Evolutionary conservation across 1,140 invertebrate genomes (phyloP).

Genomic region (Aphelenchoides besseyi): DNA sequence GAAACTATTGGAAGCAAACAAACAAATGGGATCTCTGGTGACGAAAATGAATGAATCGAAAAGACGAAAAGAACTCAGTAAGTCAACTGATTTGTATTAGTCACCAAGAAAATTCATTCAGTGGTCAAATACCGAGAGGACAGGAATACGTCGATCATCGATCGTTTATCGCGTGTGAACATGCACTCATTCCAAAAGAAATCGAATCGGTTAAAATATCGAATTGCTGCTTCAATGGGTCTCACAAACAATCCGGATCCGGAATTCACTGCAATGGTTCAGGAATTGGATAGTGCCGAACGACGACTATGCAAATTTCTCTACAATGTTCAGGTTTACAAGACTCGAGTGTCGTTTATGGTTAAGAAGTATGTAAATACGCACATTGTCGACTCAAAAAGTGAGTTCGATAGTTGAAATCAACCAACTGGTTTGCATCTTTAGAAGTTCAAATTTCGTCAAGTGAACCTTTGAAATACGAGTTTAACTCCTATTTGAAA

Average conservation of each 20-base stretch:
- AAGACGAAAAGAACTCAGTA: conserved; percentile 53
- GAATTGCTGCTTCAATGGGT: conserved; percentile 40
- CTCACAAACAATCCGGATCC: conserved; percentile 36
- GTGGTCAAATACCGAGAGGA: conserved; percentile 35
- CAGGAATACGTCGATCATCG: conserved; percentile 34
- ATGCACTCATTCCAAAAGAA: conserved; percentile 53
- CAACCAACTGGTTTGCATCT: not conserved
- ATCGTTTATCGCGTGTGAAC: conserved; percentile 38
- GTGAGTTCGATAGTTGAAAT: not conserved
- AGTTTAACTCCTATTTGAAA: conserved; percentile 19
- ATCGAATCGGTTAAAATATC: conserved; percentile 48
- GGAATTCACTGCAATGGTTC: conserved; percentile 43
- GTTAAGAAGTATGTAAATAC: conserved; percentile 34
- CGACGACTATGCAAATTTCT: conserved; percentile 49
- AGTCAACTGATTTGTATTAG: conserved; percentile 11
- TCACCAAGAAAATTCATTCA: conserved; percentile 11
- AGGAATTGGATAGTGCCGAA: conserved; percentile 40
- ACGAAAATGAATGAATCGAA: conserved; percentile 58
- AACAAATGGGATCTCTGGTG: conserved; percentile 51
- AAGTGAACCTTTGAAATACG: not conserved
- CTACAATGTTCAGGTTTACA: conserved; percentile 47
- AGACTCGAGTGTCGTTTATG: conserved; percentile 32
- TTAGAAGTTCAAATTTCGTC: not conserved
- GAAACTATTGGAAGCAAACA: conserved; percentile 51
- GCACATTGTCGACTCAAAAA: conserved; percentile 9